Conservation (phyloP, 2,888 invertebrate genomes). For the Tenodera sinensis region DNA sequence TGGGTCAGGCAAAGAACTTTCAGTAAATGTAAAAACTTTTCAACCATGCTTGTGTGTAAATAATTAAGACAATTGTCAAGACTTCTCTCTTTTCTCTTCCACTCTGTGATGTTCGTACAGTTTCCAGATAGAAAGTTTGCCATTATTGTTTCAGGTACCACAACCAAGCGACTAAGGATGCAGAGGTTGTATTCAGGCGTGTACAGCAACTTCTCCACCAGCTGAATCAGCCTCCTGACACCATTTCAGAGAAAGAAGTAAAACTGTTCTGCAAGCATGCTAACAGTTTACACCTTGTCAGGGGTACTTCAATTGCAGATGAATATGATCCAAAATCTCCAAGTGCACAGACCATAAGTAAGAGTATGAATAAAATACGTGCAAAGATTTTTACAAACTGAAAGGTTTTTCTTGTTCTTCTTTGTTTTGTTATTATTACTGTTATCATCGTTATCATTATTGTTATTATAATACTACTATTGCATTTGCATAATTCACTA, state of each 20-base stretch:
- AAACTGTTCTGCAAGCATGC: constrained; percentile 88
- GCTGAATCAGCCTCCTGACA: constrained; percentile 68
- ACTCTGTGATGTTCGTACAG: neutral
- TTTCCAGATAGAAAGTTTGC: neutral
- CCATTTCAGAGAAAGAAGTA: constrained; percentile 74
- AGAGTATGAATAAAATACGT: neutral
- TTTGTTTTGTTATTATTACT: no score
- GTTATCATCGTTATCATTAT: no score
- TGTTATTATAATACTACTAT: no score
- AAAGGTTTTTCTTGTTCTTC: no score
- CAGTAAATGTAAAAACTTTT: no score
- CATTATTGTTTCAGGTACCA: constrained; percentile 57
- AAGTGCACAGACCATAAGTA: constrained; percentile 35
- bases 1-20: no score
- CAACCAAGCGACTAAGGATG: constrained; percentile 77
- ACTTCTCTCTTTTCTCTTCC: neutral
- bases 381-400: no score
- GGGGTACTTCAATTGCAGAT: constrained; percentile 71
- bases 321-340: constrained; percentile 69
- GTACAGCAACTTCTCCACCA: constrained; percentile 76
- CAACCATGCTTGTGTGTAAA: no score
- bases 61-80: neutral
- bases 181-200: constrained; percentile 74
- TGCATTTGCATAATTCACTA: no score
- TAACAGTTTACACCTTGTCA: constrained; percentile 70